Base-by-base conservation (phyloP, 2,888 invertebrate genomes). In the Prostheceraeus crozeri region DNA sequence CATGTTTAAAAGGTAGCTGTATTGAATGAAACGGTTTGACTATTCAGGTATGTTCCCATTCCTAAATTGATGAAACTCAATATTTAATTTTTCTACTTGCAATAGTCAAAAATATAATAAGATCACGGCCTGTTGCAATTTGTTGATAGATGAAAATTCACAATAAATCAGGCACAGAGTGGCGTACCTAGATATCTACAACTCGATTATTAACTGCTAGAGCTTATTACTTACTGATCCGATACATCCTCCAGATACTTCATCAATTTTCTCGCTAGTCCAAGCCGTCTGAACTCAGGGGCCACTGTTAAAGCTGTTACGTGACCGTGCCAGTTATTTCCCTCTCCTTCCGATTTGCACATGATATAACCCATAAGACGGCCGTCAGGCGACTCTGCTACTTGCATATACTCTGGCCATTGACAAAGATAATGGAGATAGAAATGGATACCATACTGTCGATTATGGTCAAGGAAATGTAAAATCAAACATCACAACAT, bases 331-430 rank as follows among this genome's bases (percentile, higher is more conserved):
- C 93, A 99, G 72, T 90, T 86, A 67, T 93, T 90, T 54, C 86
- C 85, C 67, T 84, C 84, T 0, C 98, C 98, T 80, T 98, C 98
- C 0, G 93, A 88, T 79, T 98, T 98, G 33, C 96, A 96, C 94
- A 98, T 96, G 57, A 98, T 82, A 25, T 58, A 58, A 28, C 58
- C 58, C 35, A 56, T 58, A n/a, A 58, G 19, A 19, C 40, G 10
- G 11, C 21, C 33, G 28, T 19, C 21, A 14, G 93, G 89, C 16
- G 93, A 87, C 80, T 94, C 94, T 1, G 91, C 90, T 16, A 91
- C 87, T 81, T 91, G 89, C 76, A 96, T 94, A 77, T 91, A 96
- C 78, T 98, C 96, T 0, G 96, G 94, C 94, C 94, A 96, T 72
- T 91, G 89, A 8, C 91, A 89, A 72, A 96, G 79, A 78, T 98